phyloP scores from a whole-genome alignment of 2,113 vertebrate genomes.

The Parus major region DNA sequence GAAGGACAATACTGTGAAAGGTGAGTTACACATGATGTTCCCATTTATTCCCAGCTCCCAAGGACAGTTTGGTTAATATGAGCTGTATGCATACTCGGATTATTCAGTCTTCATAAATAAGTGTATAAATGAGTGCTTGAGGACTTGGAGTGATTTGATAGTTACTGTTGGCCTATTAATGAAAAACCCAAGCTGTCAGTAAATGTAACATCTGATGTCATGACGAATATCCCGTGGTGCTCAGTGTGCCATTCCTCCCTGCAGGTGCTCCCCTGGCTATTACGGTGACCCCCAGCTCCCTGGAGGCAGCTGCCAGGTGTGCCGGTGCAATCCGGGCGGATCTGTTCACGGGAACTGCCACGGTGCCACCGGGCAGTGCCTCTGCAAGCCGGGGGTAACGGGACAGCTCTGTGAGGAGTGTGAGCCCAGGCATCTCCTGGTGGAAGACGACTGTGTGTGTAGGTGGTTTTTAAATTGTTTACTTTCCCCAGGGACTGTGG shows the following conservation, averaged over 20 bases:
- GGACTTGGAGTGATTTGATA: neutral
- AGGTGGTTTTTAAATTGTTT: slow-evolving; percentile 57
- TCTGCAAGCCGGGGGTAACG: slow-evolving; percentile 81
- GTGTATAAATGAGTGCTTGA: neutral
- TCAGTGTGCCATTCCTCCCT: neutral
- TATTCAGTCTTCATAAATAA: neutral
- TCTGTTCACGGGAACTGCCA: slow-evolving; percentile 79
- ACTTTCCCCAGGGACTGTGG: neutral
- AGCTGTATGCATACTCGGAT: rapidly evolving
- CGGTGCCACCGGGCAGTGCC: slow-evolving; percentile 78
- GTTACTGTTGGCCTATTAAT: neutral
- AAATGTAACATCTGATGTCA: neutral
- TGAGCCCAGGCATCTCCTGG: slow-evolving; percentile 79
- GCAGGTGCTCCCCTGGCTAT: slow-evolving; percentile 88
- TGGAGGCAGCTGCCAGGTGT: slow-evolving; percentile 75
- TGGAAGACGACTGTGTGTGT: slow-evolving; percentile 84
- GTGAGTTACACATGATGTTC: slow-evolving; percentile 45
- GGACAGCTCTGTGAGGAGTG: slow-evolving; percentile 87
- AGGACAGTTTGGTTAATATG: neutral
- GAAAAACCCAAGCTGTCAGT: neutral
- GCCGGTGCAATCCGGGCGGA: slow-evolving; percentile 80
- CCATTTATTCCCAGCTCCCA: neutral
- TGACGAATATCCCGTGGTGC: neutral
- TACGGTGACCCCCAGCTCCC: slow-evolving; percentile 79
- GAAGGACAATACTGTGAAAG: slow-evolving; percentile 92